Evolutionary conservation across 2,113 vertebrate genomes (phyloP), one percentile per base, ranked within the genome.

Genomic region (Nipponia nippon): DNA sequence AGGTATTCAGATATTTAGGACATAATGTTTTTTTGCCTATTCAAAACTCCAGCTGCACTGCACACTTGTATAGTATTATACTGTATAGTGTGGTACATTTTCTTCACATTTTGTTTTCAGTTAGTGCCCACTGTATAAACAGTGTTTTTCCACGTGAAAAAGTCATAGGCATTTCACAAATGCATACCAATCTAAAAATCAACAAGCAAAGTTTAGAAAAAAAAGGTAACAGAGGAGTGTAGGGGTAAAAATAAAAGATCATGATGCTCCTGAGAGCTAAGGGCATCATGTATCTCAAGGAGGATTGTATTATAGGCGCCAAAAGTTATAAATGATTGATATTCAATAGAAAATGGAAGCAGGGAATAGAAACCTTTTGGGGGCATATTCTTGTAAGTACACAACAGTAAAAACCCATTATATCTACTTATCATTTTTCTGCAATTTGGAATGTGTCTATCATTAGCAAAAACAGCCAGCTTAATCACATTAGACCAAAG

Each of bases 301-400:
- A 93, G 50, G 52, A 70, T 73, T 96, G 19, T 69, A 73, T 91
- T 93, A 63, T 84, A 83, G n/a, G 34, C 19, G n/a, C 16, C 42
- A 87, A 52, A 80, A 89, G 75, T 88, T 76, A 67, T 89, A 94
- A 98, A 92, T 77, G 27, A 95, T 90, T 93, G 82, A 38, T 79
- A 80, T 91, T 84, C 72, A 70, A 42, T 56, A 94, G 71, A 30
- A 83, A 72, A 82, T 69, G 44, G 49, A 93, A 95, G 20, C 59
- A 95, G 80, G 46, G 29, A 88, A 95, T 50, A 90, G 65, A 76
- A 93, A 29, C 26, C 21, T 83, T 94, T 70, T 40, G 20, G 16
- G 58, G 49, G 75, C 42, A 59, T 56, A 38, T 79, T 85, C 76
- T 90, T 92, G 9, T 55, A 65, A 62, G 53, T 18, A 53, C 66